These are phyloP conservation scores for Cremastinae sp. DNA, from an alignment of 2,888 invertebrate genomes.

Conservation along the genomic window DNA sequence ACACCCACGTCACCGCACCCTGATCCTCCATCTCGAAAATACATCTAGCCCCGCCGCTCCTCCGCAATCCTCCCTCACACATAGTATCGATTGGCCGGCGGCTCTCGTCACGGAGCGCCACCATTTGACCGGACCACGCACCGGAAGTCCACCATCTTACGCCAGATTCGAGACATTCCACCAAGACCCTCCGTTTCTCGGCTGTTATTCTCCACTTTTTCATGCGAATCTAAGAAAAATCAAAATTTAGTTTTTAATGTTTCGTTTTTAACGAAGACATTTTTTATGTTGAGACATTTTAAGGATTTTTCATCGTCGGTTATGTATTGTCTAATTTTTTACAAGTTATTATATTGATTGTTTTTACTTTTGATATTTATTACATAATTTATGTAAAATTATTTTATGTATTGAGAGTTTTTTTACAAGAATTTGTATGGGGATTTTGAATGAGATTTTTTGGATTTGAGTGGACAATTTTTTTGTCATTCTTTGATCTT, in stretches of 20 bases:
- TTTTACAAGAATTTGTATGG: too few species aligned
- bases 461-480: not conserved
- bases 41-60: constrained; percentile 63
- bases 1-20: constrained; percentile 77
- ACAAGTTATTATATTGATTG: too few species aligned
- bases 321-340: too few species aligned
- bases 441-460: not conserved
- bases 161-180: constrained; percentile 21
- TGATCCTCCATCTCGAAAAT: constrained; percentile 78
- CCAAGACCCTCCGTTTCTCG: constrained; percentile 6
- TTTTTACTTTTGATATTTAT: too few species aligned
- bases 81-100: constrained; percentile 76
- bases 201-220: not conserved
- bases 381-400: too few species aligned
- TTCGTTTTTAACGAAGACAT: too few species aligned
- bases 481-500: not conserved
- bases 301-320: too few species aligned
- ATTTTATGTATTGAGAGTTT: too few species aligned
- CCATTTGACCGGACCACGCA: constrained; percentile 65
- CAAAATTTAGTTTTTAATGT: too few species aligned
- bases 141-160: constrained; percentile 61
- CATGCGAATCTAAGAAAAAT: too few species aligned
- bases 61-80: constrained; percentile 65
- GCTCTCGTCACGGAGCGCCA: constrained; percentile 76
- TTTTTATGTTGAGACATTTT: too few species aligned